A percentile compares a stretch with the other conserved stretches of the same genome.
phyloP scores from a whole-genome alignment of 2,888 invertebrate species.

The Germaria angustata region DNA sequence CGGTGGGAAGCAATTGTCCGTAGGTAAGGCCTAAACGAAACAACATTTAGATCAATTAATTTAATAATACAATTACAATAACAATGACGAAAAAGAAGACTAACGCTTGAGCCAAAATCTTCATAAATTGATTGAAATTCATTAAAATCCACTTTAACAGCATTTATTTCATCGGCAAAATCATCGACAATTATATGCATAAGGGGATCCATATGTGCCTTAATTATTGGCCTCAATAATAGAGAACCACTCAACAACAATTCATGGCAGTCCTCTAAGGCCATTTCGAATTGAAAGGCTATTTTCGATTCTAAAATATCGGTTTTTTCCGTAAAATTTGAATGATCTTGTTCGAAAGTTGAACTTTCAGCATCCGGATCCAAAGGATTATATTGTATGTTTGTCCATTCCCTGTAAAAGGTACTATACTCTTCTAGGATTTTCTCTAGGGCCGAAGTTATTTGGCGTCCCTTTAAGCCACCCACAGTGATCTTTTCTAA shows the following conservation, averaged over 20 bases:
- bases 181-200: conserved; percentile 84
- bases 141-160: conserved; percentile 84
- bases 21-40: conserved; percentile 80
- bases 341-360: conserved; percentile 85
- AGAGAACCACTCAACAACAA: conserved; percentile 87
- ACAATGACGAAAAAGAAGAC: neutral
- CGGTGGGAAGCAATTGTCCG: conserved; percentile 87
- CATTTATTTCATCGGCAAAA: conserved; percentile 84
- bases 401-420: conserved; percentile 76
- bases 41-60: neutral
- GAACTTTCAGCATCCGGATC: conserved; percentile 86
- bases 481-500: conserved; percentile 92
- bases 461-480: conserved; percentile 84
- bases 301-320: conserved; percentile 88
- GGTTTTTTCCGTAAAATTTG: conserved; percentile 83
- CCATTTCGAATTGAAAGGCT: conserved; percentile 89
- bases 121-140: conserved; percentile 80
- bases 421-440: conserved; percentile 76
- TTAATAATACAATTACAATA: no score
- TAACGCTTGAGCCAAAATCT: conserved; percentile 68
- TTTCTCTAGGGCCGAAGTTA: conserved; percentile 81
- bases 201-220: conserved; percentile 85
- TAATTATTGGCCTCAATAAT: conserved; percentile 87
- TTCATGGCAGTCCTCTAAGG: conserved; percentile 89
- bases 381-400: conserved; percentile 88